phyloP scores from a whole-genome alignment of 2,888 invertebrate species.

The Hofmannophila pseudospretella region DNA sequence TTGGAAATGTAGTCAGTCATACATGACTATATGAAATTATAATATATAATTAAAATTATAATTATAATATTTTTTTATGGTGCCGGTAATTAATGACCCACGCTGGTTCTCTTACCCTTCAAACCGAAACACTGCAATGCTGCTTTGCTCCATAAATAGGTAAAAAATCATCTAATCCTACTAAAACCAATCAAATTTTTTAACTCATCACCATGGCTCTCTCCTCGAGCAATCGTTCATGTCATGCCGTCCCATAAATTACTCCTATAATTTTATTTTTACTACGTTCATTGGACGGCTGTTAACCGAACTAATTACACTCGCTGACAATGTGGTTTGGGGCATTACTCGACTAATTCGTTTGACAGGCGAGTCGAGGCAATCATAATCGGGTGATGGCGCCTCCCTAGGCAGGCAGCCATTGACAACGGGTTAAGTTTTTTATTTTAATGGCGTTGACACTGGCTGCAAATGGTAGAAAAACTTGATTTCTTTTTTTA shows the following conservation, averaged over 20 bases:
- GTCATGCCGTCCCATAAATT: constrained; percentile 6
- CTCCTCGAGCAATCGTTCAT: neutral
- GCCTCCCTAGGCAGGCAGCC: constrained; percentile 10
- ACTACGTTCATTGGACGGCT: constrained; percentile 17
- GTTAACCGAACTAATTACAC: constrained; percentile 40
- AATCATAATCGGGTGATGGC: constrained; percentile 43
- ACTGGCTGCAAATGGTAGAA: constrained; percentile 23
- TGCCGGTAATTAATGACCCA: too few relatives aligned
- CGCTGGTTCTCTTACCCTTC: too few relatives aligned
- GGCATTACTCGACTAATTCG: constrained; percentile 37
- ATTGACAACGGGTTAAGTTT: constrained; percentile 14
- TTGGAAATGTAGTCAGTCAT: too few relatives aligned
- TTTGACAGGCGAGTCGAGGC: constrained; percentile 34
- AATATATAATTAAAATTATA: too few relatives aligned
- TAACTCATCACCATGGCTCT: too few relatives aligned
- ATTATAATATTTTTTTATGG: too few relatives aligned
- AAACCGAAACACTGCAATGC: too few relatives aligned
- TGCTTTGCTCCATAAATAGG: too few relatives aligned
- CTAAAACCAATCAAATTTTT: too few relatives aligned
- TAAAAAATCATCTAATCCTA: too few relatives aligned
- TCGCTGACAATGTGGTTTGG: constrained; percentile 43
- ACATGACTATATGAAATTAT: too few relatives aligned
- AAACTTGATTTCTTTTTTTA: too few relatives aligned
- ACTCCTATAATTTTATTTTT: constrained; percentile 21
- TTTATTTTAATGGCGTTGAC: constrained; percentile 31